Conservation (phyloP, 1,140 invertebrate genomes). For the Panagrolaimus sp. region DNA sequence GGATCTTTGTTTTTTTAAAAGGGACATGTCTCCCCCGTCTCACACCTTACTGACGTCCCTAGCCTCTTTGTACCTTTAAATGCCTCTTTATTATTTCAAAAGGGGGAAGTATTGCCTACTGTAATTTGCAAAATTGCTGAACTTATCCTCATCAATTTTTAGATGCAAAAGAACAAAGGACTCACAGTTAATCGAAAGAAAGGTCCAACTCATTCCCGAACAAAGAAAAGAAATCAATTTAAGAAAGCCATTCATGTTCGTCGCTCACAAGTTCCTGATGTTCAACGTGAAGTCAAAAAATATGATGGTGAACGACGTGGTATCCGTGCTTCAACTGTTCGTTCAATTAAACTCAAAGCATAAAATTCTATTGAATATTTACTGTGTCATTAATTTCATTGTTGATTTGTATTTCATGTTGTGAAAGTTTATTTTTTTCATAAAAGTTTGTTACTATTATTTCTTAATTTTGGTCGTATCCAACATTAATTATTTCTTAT, state of each 20-base stretch:
- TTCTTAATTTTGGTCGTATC: too few species aligned
- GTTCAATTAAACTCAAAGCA: conserved; percentile 31
- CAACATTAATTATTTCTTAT: too few species aligned
- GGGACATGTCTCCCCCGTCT: too few species aligned
- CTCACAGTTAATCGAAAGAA: conserved; percentile 24
- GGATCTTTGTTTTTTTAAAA: not conserved
- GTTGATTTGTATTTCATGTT: too few species aligned
- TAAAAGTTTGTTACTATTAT: too few species aligned
- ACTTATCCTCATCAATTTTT: conserved; percentile 19
- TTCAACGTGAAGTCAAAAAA: conserved; percentile 27
- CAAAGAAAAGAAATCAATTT: conserved; percentile 36
- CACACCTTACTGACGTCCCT: too few species aligned
- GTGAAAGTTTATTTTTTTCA: too few species aligned
- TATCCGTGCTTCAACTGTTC: conserved; percentile 28
- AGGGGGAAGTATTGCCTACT: too few species aligned
- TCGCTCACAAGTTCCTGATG: conserved; percentile 39
- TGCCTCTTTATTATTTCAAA: not conserved
- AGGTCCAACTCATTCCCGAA: conserved; percentile 28
- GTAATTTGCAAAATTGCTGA: too few species aligned
- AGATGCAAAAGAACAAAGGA: conserved; percentile 42
- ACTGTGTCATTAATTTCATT: too few species aligned
- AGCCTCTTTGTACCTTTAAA: not conserved
- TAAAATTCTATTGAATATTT: too few species aligned
- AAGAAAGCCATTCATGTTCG: conserved; percentile 35
- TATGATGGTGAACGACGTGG: conserved; percentile 43